These are phyloP conservation scores for Chinchilla lanigera DNA, from an alignment of 2,113 vertebrate species.

Conservation along the genomic window DNA sequence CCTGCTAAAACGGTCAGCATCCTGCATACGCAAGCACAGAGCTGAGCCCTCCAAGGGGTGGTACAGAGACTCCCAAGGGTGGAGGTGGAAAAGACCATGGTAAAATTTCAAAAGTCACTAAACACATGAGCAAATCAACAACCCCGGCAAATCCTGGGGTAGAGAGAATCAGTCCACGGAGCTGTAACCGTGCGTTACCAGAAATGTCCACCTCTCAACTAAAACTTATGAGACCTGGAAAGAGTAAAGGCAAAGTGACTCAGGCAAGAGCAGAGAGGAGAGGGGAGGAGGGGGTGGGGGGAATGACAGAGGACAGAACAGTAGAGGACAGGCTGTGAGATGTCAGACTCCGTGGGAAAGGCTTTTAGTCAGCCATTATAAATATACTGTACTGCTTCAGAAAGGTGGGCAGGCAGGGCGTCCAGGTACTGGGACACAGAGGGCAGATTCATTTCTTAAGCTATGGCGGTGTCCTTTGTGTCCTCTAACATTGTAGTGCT, in stretches of 20 bases:
- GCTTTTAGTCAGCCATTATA: not conserved
- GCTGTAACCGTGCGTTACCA: not conserved
- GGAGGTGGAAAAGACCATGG: not conserved
- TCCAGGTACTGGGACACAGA: slow-evolving; percentile 7
- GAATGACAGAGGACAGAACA: too few relatives aligned
- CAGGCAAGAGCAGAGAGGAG: too few relatives aligned
- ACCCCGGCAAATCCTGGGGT: not conserved
- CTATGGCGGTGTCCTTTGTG: not conserved
- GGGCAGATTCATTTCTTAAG: slow-evolving; percentile 29
- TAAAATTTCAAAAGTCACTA: not conserved
- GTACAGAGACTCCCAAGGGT: not conserved
- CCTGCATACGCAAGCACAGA: not conserved
- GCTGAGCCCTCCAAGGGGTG: not conserved
- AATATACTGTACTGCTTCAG: not conserved
- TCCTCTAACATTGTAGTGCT: not conserved
- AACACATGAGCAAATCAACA: not conserved
- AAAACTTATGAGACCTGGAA: not conserved
- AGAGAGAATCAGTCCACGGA: not conserved
- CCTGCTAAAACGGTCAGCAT: not conserved
- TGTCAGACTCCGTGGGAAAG: not conserved
- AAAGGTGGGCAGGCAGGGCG: not conserved
- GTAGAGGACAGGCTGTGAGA: not conserved
- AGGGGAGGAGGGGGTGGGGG: fast-evolving
- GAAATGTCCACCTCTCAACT: not conserved
- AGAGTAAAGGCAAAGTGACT: too few relatives aligned